Percentiles rank a stretch among this genome's conserved stretches.
These are phyloP conservation scores for Castor canadensis DNA, from an alignment of 2,113 vertebrate species.

Conservation along the genomic window DNA sequence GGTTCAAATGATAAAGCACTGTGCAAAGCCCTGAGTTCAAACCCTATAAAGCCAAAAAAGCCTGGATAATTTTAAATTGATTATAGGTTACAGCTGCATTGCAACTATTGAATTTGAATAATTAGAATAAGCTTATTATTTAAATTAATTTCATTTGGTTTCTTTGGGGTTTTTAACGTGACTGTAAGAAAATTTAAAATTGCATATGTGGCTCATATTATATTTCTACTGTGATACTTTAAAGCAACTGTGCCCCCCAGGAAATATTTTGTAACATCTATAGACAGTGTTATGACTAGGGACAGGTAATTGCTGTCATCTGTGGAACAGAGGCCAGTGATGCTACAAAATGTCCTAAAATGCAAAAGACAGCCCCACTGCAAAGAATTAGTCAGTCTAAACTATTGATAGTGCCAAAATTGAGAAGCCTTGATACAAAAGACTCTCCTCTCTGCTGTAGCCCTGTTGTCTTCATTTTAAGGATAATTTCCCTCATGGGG, in stretches of 20 bases:
- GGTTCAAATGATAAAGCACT: too few relatives aligned
- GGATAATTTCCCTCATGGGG: accelerated
- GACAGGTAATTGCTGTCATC: too few relatives aligned
- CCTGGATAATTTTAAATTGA: not conserved
- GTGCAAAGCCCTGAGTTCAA: too few relatives aligned
- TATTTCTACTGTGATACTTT: not conserved
- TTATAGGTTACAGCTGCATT: too few relatives aligned
- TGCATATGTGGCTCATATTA: not conserved
- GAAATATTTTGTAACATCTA: too few relatives aligned
- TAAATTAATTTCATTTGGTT: not conserved
- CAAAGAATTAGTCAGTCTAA: not conserved
- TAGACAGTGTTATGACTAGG: too few relatives aligned
- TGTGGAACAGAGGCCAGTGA: not conserved
- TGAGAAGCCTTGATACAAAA: accelerated
- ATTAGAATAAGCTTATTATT: not conserved
- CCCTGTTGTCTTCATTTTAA: not conserved
- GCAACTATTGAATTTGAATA: not conserved
- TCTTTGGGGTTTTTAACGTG: not conserved
- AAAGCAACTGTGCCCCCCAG: not conserved
- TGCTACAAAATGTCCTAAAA: not conserved
- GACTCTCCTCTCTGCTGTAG: not conserved
- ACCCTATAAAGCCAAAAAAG: too few relatives aligned
- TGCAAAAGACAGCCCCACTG: not conserved
- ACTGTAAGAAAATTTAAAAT: not conserved
- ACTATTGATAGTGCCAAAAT: not conserved